Conservation (phyloP, 2,113 vertebrate genomes). For the Panthera leo region DNA sequence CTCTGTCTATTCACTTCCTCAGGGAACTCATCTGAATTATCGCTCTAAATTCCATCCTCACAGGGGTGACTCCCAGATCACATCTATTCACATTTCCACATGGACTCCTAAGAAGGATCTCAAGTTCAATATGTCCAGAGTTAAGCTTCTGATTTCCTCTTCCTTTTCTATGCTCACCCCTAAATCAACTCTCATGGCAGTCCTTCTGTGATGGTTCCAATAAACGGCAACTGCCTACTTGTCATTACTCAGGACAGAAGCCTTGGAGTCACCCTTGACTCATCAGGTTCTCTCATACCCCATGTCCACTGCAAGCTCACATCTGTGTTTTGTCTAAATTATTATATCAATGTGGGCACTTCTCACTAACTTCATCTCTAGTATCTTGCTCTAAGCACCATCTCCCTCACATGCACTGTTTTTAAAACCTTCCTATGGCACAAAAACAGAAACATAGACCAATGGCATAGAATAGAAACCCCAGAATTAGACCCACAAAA, state of each 20-base stretch:
- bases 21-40: not conserved
- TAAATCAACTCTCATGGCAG: not conserved
- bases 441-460: too few species aligned
- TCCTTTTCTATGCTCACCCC: too few species aligned
- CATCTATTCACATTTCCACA: not conserved
- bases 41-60: not conserved
- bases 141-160: not conserved
- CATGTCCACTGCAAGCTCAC: not conserved
- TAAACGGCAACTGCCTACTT: not conserved
- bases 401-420: not conserved
- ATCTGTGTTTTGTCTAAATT: not conserved
- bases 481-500: too few species aligned
- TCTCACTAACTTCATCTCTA: not conserved
- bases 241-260: not conserved
- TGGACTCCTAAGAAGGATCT: not conserved
- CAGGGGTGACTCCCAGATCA: not conserved
- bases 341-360: not conserved
- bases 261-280: not conserved
- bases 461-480: too few species aligned
- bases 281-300: not conserved
- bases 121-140: not conserved
- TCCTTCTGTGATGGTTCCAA: not conserved
- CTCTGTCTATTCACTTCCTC: not conserved
- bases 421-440: not conserved
- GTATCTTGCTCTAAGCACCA: not conserved